Base-by-base conservation (phyloP, 2,113 vertebrate species). In the Microcebus ravelobensis region DNA sequence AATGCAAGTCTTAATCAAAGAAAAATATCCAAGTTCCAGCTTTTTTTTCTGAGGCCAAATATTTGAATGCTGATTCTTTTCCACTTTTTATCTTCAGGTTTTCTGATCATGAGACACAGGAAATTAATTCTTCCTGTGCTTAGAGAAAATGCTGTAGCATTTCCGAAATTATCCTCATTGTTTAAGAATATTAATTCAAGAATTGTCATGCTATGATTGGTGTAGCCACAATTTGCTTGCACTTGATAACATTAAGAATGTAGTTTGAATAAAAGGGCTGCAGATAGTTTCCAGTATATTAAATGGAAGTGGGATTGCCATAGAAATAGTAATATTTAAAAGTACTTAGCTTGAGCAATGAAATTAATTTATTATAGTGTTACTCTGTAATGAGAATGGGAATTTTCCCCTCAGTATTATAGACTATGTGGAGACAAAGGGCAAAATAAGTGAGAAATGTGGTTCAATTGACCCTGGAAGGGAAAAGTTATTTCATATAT, bases 401-500 rank as follows among this genome's bases (percentile, higher is more conserved):
- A 94, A 45, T 70, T 13, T 89, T 87, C 59, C 1, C 21, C 67
- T 55, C 50, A 4, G 70, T 70, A 39, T 94, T 63, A 90, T 94
- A 96, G 2, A 12, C 90, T 95, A 63, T 42, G 34, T n/a, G 31
- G 7, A 97, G 65, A 97, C 61, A 94, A 96, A 95, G 6, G 20
- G 25, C 31, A 63, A 93, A 96, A 95, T 4, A 48, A 96, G 90
- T 95, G 34, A 96, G 71, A 81, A 96, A 92, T 55, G 93, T 59
- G 97, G 96, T 91, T 97, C 85, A 96, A 57, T 94, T 91, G 97
- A 95, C 89, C n/a, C 14, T 63, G 86, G 48, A 93, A 97, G 94
- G 59, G 0, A 97, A 45, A 87, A 39, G 29, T 97, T 98, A 92
- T 45, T 98, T 97, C 71, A 90, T 90, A 74, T 97, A 77, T 97